These are phyloP conservation scores for Passer domesticus DNA, from an alignment of 2,113 vertebrate species.

Conservation along the genomic window DNA sequence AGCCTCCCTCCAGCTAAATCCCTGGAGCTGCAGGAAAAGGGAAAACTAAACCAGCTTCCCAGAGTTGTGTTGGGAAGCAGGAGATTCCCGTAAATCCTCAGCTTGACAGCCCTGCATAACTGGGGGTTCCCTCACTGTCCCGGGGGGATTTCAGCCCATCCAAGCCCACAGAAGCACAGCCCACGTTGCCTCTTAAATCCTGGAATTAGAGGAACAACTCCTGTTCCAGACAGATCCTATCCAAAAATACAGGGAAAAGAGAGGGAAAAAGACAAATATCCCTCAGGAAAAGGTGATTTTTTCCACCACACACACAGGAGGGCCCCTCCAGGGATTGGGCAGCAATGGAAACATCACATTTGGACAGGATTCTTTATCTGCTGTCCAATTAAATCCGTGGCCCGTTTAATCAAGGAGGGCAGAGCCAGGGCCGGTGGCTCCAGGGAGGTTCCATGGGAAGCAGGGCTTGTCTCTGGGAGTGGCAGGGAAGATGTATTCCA, in stretches of 20 bases:
- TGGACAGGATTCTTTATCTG: slow-evolving; percentile 5
- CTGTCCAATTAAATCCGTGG: slow-evolving; percentile 21
- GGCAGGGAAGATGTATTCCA: background rate
- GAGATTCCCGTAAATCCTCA: background rate
- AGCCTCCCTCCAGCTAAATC: background rate
- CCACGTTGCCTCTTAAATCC: accelerated
- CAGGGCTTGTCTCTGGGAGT: background rate
- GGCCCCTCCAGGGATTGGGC: background rate
- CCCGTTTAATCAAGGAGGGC: slow-evolving; percentile 32
- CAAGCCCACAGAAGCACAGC: background rate
- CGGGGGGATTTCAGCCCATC: background rate
- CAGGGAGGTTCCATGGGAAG: slow-evolving; percentile 22
- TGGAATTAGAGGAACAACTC: background rate
- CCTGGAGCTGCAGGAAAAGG: background rate
- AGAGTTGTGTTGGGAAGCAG: background rate
- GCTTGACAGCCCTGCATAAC: accelerated
- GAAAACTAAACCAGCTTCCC: background rate
- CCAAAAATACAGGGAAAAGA: background rate
- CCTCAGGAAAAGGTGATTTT: background rate
- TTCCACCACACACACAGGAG: background rate
- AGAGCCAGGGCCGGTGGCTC: background rate
- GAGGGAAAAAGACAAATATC: background rate
- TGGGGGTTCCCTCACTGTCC: accelerated
- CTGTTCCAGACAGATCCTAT: background rate
- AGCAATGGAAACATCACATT: slow-evolving; percentile 13